phyloP scores from a whole-genome alignment of 2,888 invertebrate species.

The Craniophora ligustri region DNA sequence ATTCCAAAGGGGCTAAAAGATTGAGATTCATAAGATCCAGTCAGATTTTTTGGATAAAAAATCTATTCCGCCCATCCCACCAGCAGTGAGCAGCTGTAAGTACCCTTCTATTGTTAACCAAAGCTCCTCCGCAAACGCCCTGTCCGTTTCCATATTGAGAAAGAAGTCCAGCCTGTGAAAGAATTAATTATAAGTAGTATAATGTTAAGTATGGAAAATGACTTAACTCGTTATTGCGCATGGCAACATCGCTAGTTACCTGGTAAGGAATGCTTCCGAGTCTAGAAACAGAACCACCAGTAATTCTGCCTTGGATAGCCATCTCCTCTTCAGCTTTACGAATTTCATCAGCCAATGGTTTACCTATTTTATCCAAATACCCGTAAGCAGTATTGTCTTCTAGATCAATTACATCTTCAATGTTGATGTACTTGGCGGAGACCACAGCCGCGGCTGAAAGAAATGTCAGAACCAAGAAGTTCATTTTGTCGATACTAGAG shows the following conservation, averaged over 20 bases:
- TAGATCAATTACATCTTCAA: slow-evolving; percentile 29
- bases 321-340: slow-evolving; percentile 44
- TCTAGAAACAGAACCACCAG: slow-evolving; percentile 45
- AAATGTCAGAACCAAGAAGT: slow-evolving; percentile 27
- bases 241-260: too few species aligned
- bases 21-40: too few species aligned
- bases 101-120: slow-evolving; percentile 58
- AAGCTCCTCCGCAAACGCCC: slow-evolving; percentile 69
- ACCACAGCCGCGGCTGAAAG: background rate
- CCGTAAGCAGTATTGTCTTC: slow-evolving; percentile 51
- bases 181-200: too few species aligned
- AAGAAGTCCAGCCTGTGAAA: slow-evolving; percentile 45
- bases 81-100: slow-evolving; percentile 77
- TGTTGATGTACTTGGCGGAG: slow-evolving; percentile 22
- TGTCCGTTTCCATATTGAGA: slow-evolving; percentile 21
- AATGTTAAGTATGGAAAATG: too few species aligned
- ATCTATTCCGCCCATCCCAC: slow-evolving; percentile 69
- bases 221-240: too few species aligned
- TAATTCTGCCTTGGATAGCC: slow-evolving; percentile 45
- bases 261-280: slow-evolving; percentile 54
- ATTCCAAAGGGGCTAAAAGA: too few species aligned
- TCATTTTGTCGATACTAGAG: slow-evolving; percentile 33
- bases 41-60: too few species aligned
- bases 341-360: slow-evolving; percentile 52
- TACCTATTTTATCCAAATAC: slow-evolving; percentile 50